Base-by-base conservation (phyloP, 1,140 invertebrate species). In the Lysiphlebus fabarum region DNA sequence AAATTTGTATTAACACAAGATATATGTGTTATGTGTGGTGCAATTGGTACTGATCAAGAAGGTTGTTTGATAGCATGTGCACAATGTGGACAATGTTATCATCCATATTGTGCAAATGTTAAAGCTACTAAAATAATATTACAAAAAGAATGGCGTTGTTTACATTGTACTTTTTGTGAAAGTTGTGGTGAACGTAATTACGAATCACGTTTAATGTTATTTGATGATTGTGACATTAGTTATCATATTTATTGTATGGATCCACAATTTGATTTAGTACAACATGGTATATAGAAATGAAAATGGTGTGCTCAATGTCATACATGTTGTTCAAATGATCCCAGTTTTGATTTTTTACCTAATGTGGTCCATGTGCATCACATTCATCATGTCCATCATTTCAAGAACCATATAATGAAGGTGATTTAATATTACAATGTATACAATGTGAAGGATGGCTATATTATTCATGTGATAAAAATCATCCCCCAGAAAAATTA, bases 121-220 rank as follows among this genome's bases (percentile, higher is more conserved):
- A 99, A 98, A 82, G 88, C 98, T 5, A 95, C 91, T 1, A 89
- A 91, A 70, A 88, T 97, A 53, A 91, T 99, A 58, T 80, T 99
- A 44, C 87, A 93, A 70, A 93, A 95, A 71, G 98, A 97, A 2
- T 99, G 97, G 97, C 86, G 97, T 7, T 99, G 98, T 77, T 82
- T 99, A 54, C 96, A 99, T 78, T 99, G 98, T 78, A 99, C 95
- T 3, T 94, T 99, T 0, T 99, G 98, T 80, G 98, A 99, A 82
- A 96, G 95, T 7, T 99, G 98, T 81, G 97, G 97, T 1, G 87
- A 93, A 68, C 86, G 94, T 50, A 90, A 96, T 65, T 96, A 99
- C 80, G 98, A 99, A 75, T 86, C 86, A 12, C 84, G 95, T 10
- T 81, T 99, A 45, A 87, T 99, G 44, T 83, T 99, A 8, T 99